Evolutionary conservation across 2,888 invertebrate genomes (phyloP).

Genomic region (Imbricaverruca yamaguchii): DNA sequence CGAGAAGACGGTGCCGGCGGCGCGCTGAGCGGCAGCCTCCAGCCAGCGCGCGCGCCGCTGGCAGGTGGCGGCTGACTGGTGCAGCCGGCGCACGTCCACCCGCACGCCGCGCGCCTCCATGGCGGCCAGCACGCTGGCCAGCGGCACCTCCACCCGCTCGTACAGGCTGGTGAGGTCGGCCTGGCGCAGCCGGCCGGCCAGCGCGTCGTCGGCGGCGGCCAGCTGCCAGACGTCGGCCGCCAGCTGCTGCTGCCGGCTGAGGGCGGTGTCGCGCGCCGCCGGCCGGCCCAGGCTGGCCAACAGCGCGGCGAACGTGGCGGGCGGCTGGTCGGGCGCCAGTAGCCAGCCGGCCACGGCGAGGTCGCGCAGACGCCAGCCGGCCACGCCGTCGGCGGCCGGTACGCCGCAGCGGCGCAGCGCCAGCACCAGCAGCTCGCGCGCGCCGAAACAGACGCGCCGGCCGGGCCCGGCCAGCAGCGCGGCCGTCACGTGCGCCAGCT

Average conservation of each 20-base stretch:
- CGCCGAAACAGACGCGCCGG: slow-evolving; percentile 1
- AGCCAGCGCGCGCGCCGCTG: slow-evolving; percentile 27
- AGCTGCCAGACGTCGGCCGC: slow-evolving; percentile 1
- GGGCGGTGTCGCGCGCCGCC: neutral
- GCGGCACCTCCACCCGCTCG: slow-evolving; percentile 2
- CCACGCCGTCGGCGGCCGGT: neutral
- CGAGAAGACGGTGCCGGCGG: slow-evolving; percentile 25
- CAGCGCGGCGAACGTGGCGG: slow-evolving; percentile 26
- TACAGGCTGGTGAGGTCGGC: neutral
- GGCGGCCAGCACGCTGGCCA: slow-evolving; percentile 22
- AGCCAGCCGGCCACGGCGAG: slow-evolving; percentile 28
- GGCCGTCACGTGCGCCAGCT: too few relatives aligned
- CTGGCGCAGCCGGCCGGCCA: neutral
- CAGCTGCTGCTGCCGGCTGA: slow-evolving; percentile 15
- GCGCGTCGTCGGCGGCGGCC: neutral
- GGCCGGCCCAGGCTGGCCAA: neutral
- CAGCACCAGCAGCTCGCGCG: neutral
- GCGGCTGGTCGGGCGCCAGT: slow-evolving; percentile 29
- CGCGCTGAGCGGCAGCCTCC: slow-evolving; percentile 28
- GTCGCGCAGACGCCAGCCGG: neutral
- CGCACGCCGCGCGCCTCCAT: slow-evolving; percentile 29
- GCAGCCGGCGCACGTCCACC: slow-evolving; percentile 27
- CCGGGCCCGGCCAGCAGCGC: slow-evolving; percentile 1
- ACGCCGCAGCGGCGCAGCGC: slow-evolving; percentile 6
- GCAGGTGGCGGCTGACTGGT: slow-evolving; percentile 18